Percentiles rank a stretch among this genome's conserved stretches.
Evolutionary conservation across 2,797 vertebrate species (phyloP).

Genomic region (Zalophus californianus): DNA sequence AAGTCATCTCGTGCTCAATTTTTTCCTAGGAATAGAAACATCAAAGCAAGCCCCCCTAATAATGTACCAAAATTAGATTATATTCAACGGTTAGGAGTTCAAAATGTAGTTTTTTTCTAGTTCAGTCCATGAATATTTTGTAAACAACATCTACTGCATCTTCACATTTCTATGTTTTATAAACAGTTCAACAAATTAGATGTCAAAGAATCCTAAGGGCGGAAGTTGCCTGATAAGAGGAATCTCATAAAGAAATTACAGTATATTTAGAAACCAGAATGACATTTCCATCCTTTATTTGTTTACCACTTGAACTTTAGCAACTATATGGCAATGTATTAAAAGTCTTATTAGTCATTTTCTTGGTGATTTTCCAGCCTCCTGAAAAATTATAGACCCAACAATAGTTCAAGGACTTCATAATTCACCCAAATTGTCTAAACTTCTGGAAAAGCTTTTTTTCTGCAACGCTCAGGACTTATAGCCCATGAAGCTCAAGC

Average conservation of each 20-base stretch:
- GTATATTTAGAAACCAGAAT: conserved; percentile 82
- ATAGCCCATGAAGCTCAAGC: conserved; percentile 71
- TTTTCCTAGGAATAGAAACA: conserved; percentile 29
- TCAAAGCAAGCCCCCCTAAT: neutral
- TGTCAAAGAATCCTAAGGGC: conserved; percentile 79
- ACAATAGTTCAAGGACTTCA: conserved; percentile 82
- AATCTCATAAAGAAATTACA: conserved; percentile 82
- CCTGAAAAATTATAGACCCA: conserved; percentile 79
- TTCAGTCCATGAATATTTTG: conserved; percentile 78
- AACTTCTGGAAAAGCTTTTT: conserved; percentile 64
- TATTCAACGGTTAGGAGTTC: conserved; percentile 62
- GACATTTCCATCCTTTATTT: conserved; percentile 83
- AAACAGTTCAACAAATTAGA: conserved; percentile 84
- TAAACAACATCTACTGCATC: conserved; percentile 81
- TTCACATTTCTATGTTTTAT: conserved; percentile 84
- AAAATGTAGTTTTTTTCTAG: conserved; percentile 63
- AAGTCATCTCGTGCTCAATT: neutral
- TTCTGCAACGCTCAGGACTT: conserved; percentile 70
- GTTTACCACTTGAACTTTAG: conserved; percentile 80
- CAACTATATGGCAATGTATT: conserved; percentile 73
- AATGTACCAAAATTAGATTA: conserved; percentile 12
- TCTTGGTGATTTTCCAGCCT: conserved; percentile 82
- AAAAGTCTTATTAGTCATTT: conserved; percentile 79
- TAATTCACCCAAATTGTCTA: conserved; percentile 80
- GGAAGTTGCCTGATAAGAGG: conserved; percentile 82